Conservation (phyloP, 1,140 invertebrate species). For the Leptoteleia sp. region DNA sequence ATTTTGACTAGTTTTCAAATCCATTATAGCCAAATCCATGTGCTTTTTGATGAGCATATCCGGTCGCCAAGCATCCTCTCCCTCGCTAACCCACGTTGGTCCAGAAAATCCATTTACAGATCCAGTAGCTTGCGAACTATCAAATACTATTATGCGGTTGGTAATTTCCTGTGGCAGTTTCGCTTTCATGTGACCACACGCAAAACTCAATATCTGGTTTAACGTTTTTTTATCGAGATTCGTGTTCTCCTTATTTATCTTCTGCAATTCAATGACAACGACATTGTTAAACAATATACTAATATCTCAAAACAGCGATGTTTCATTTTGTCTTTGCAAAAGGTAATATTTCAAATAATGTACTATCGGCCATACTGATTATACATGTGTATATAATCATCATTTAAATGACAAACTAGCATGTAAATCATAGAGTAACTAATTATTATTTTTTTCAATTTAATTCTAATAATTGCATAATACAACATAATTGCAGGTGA, state of each 20-base stretch:
- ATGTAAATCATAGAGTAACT: no score
- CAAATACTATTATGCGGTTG: conserved; percentile 75
- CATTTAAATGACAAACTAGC: no score
- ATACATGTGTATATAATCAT: no score
- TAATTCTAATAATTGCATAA: no score
- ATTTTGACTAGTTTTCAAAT: conserved; percentile 72
- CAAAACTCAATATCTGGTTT: conserved; percentile 76
- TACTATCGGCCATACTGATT: no score
- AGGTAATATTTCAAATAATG: no score
- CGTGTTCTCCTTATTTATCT: conserved; percentile 72
- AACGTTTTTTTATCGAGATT: conserved; percentile 71
- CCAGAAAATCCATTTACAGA: conserved; percentile 72
- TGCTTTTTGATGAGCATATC: conserved; percentile 77
- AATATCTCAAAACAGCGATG: no score
- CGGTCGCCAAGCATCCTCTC: conserved; percentile 77
- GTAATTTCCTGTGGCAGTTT: conserved; percentile 77
- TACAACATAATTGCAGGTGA: no score
- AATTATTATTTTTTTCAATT: no score
- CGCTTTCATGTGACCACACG: conserved; percentile 77
- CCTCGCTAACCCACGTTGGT: conserved; percentile 76
- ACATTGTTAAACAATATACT: no score
- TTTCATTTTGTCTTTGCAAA: no score
- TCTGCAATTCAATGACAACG: no score
- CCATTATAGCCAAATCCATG: conserved; percentile 79
- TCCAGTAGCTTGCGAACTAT: conserved; percentile 66